Conservation (phyloP, 2,797 vertebrate species). For the Alosa sapidissima region DNA sequence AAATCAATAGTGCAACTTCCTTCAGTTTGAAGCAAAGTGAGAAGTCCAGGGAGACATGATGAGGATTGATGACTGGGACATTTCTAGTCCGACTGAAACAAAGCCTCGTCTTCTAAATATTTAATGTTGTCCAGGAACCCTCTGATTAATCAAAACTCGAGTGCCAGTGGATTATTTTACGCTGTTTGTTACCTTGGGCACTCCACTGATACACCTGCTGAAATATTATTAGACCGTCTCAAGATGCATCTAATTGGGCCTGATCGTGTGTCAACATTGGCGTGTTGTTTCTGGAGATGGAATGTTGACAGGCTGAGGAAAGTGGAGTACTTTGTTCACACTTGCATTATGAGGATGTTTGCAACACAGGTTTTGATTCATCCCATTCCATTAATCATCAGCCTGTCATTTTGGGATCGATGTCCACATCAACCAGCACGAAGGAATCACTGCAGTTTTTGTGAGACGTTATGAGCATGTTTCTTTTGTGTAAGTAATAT, state of each 20-base stretch:
- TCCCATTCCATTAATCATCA: constrained; percentile 3
- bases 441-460: neutral
- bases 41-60: constrained; percentile 59
- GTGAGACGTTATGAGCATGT: neutral
- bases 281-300: neutral
- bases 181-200: constrained; percentile 52
- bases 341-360: constrained; percentile 1
- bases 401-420: neutral
- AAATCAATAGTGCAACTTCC: constrained; percentile 69
- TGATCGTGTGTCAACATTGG: constrained; percentile 7
- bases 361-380: neutral
- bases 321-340: constrained; percentile 15
- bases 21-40: constrained; percentile 64
- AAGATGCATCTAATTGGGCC: constrained; percentile 18
- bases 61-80: constrained; percentile 64
- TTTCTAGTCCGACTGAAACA: constrained; percentile 64
- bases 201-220: constrained; percentile 30
- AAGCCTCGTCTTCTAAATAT: constrained; percentile 66
- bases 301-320: constrained; percentile 8
- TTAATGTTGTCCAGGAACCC: constrained; percentile 58
- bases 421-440: neutral
- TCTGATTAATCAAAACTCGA: constrained; percentile 62
- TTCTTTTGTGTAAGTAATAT: neutral
- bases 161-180: constrained; percentile 56
- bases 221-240: neutral